Conservation (phyloP, 30 jellyfish, hydroid and myxozoan species). For the Hydractinia symbiolongicarpus region DNA sequence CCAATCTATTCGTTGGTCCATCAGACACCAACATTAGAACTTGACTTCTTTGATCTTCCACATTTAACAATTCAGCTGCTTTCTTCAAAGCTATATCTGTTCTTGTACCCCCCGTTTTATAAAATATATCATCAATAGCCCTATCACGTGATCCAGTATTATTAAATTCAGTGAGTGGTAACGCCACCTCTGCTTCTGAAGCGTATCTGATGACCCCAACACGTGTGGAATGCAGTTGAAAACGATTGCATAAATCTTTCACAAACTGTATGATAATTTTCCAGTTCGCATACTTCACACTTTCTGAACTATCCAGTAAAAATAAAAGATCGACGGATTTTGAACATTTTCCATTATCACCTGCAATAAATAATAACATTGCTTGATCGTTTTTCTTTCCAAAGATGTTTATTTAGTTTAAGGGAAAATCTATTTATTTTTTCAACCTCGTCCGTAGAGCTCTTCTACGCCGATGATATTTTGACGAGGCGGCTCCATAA, state of each 20-base stretch:
- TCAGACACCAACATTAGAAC: slow-evolving; percentile 81
- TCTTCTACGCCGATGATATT: too few relatives aligned
- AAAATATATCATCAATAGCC: slow-evolving; percentile 85
- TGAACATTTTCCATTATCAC: slow-evolving; percentile 44
- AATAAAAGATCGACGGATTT: slow-evolving; percentile 80
- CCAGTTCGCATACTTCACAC: slow-evolving; percentile 90
- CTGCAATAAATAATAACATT: not conserved
- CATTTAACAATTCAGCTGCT: slow-evolving; percentile 69
- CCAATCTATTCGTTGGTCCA: slow-evolving; percentile 89
- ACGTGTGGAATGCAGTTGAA: slow-evolving; percentile 57
- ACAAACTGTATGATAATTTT: slow-evolving; percentile 65
- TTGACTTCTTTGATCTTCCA: slow-evolving; percentile 72
- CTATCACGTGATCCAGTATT: slow-evolving; percentile 61
- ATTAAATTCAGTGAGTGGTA: slow-evolving; percentile 75
- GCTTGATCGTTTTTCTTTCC: too few relatives aligned
- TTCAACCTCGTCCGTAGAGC: too few relatives aligned
- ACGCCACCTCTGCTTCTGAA: slow-evolving; percentile 87
- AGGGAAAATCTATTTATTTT: too few relatives aligned
- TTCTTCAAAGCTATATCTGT: slow-evolving; percentile 92
- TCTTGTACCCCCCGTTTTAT: slow-evolving; percentile 94
- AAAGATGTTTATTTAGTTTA: too few relatives aligned
- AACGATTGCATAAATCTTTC: slow-evolving; percentile 62
- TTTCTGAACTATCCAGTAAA: slow-evolving; percentile 90
- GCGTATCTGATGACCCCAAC: slow-evolving; percentile 80
- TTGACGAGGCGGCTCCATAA: too few relatives aligned